Conservation (phyloP, 2,888 invertebrate genomes). For the Brachylomia viminalis region DNA sequence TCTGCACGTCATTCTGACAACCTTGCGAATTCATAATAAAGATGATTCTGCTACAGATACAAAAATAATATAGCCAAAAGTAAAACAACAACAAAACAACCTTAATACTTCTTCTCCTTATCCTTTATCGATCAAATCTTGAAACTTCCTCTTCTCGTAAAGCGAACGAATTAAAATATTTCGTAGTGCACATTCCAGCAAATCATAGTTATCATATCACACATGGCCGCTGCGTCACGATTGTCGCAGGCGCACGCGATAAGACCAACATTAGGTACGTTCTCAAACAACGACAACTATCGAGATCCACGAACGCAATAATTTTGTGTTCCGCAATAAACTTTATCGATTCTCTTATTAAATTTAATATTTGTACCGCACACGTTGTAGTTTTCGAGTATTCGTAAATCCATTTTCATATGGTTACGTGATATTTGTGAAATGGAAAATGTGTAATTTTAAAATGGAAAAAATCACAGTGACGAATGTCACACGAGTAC, state of each 20-base stretch:
- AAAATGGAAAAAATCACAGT: neutral
- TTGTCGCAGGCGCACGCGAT: constrained; percentile 84
- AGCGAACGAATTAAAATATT: constrained; percentile 67
- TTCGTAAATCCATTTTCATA: constrained; percentile 37
- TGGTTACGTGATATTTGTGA: constrained; percentile 9
- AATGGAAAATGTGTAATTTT: neutral
- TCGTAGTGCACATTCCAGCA: constrained; percentile 69
- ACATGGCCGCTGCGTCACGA: constrained; percentile 83
- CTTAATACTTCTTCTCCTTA: constrained; percentile 12
- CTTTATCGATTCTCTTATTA: constrained; percentile 88
- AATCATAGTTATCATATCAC: constrained; percentile 77
- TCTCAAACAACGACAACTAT: constrained; percentile 84
- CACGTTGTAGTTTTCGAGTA: constrained; percentile 54
- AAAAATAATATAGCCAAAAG: neutral
- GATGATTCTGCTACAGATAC: constrained; percentile 4
- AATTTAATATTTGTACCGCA: constrained; percentile 80
- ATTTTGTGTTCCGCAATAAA: constrained; percentile 85
- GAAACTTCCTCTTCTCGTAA: constrained; percentile 54
- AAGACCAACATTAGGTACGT: constrained; percentile 82
- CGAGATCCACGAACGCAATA: constrained; percentile 90
- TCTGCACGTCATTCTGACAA: constrained; percentile 13
- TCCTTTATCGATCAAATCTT: constrained; percentile 40
- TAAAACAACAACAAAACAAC: constrained; percentile 15
- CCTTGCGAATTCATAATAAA: constrained; percentile 17
- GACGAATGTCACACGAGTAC: neutral